Evolutionary conservation across 2,888 invertebrate genomes (phyloP).

Genomic region (Belgica antarctica): DNA sequence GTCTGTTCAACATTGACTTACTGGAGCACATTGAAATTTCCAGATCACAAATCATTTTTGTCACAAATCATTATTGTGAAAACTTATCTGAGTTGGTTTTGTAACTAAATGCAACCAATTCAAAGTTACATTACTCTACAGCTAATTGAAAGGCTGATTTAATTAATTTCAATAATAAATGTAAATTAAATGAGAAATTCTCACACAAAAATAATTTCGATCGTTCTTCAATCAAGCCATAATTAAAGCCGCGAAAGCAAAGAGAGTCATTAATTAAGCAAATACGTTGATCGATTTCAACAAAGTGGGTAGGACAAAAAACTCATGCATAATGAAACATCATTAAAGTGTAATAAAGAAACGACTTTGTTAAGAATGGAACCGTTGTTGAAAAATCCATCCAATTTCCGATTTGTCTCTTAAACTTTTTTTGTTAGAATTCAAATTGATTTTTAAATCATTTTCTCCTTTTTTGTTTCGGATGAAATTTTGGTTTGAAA

Average conservation of each 20-base stretch:
- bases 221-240: too few relatives aligned
- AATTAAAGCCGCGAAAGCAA: conserved; percentile 15
- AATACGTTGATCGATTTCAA: conserved; percentile 9
- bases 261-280: conserved; percentile 21
- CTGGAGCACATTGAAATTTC: too few relatives aligned
- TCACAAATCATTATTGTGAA: too few relatives aligned
- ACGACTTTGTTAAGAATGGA: background rate
- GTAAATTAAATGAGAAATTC: too few relatives aligned
- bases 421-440: background rate
- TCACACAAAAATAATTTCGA: too few relatives aligned
- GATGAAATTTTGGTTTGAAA: background rate
- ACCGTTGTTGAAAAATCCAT: conserved; percentile 13
- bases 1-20: too few relatives aligned
- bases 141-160: too few relatives aligned
- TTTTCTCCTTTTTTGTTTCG: conserved; percentile 4
- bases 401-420: conserved; percentile 10
- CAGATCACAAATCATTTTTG: too few relatives aligned
- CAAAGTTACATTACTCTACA: too few relatives aligned
- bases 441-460: conserved; percentile 21
- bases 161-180: too few relatives aligned
- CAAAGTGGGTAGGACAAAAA: conserved; percentile 1
- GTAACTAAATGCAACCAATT: too few relatives aligned
- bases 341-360: conserved; percentile 25
- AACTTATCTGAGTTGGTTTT: too few relatives aligned
- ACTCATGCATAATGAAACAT: conserved; percentile 17